Evolutionary conservation across 2,888 invertebrate species (phyloP).

Genomic region (Brenthis daphne): DNA sequence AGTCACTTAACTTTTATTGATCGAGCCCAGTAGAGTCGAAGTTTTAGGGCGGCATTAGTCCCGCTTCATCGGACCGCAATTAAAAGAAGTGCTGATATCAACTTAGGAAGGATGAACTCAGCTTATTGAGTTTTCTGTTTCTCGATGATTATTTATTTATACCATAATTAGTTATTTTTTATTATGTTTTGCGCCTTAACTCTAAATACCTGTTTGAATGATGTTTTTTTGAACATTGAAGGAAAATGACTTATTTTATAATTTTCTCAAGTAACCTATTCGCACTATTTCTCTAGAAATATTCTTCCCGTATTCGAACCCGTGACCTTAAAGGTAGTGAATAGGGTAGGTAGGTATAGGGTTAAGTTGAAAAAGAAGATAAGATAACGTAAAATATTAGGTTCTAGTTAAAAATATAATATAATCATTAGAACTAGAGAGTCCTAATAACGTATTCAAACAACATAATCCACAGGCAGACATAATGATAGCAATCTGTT

Average conservation of each 20-base stretch:
- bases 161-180: neutral
- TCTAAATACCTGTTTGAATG: no score
- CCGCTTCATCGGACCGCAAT: slow-evolving; percentile 78
- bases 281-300: no score
- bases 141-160: slow-evolving; percentile 26
- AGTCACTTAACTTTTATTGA: slow-evolving; percentile 38
- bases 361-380: no score
- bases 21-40: slow-evolving; percentile 29
- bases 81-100: slow-evolving; percentile 58
- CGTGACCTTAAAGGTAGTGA: no score
- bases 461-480: slow-evolving; percentile 69
- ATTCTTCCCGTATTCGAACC: no score
- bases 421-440: slow-evolving; percentile 10
- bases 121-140: slow-evolving; percentile 40
- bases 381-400: neutral
- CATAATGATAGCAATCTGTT: slow-evolving; percentile 77
- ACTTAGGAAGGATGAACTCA: slow-evolving; percentile 37
- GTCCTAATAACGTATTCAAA: slow-evolving; percentile 74
- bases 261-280: no score
- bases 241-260: no score
- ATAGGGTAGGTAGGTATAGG: no score
- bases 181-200: no score
- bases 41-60: slow-evolving; percentile 57
- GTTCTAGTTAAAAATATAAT: neutral
- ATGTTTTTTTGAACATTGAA: no score